Percentiles rank a stretch among this genome's conserved stretches.
Conservation (phyloP, 2,113 vertebrate genomes). For the Dipodomys merriami region DNA sequence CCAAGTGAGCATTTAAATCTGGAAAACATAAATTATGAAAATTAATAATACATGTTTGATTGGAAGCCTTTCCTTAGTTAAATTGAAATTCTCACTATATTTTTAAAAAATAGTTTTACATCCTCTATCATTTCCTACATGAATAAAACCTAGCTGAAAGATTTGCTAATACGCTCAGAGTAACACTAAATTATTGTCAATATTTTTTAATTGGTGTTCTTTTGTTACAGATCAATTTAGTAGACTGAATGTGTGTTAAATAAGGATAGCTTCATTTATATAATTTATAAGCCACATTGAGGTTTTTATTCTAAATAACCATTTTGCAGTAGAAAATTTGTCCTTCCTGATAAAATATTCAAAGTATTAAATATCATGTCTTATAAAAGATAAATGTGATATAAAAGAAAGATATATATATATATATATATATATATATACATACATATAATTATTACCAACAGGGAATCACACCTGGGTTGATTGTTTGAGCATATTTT, state of each 20-base stretch:
- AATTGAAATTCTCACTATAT: background rate
- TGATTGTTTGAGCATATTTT: slow-evolving; percentile 1
- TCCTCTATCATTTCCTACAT: background rate
- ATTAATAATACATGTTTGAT: background rate
- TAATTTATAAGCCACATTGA: background rate
- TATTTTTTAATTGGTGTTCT: background rate
- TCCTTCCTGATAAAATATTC: slow-evolving; percentile 25
- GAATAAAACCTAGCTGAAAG: background rate
- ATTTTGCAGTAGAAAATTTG: background rate
- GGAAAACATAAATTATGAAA: background rate
- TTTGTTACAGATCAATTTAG: slow-evolving; percentile 16
- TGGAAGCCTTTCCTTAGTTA: background rate
- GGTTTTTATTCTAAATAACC: slow-evolving; percentile 4
- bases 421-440: no score
- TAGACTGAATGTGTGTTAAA: background rate
- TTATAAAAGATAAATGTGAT: background rate
- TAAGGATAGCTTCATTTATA: background rate
- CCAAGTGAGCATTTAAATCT: background rate
- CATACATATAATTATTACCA: background rate
- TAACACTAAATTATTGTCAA: background rate
- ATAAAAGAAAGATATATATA: background rate
- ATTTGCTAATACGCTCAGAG: background rate
- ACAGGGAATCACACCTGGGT: background rate
- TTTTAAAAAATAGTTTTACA: background rate
- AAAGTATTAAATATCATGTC: background rate